Base-by-base conservation (phyloP, 2,113 vertebrate genomes). In the Phylloscopus trochilus region DNA sequence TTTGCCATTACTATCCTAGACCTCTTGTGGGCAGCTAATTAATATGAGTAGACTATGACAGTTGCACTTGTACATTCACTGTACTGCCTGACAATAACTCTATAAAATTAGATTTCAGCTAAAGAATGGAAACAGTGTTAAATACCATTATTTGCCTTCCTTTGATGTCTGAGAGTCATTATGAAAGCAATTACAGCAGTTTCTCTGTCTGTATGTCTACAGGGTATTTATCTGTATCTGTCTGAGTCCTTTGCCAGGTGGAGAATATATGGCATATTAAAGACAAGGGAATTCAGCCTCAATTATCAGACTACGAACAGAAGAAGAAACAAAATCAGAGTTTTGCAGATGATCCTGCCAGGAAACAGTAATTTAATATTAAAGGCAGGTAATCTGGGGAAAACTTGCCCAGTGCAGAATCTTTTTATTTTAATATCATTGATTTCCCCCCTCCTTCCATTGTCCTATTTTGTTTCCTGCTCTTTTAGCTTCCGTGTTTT, bases 111-210 rank as follows among this genome's bases (percentile, higher is more conserved):
- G 98, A 98, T 98, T 98, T 98, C 97, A 97, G 97, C 95, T 96
- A 97, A 98, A 98, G 98, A 98, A 98, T 98, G 97, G 98, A 98
- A 98, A 98, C 97, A 98, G 97, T 98, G 98, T 98, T 98, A 98
- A 98, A 98, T 98, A 98, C 98, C 98, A 98, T 98, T 98, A 98
- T 98, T 98, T 98, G 98, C 98, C 98, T 97, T 94, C 97, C 97
- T 98, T 98, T 98, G 98, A 98, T 98, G 98, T 98, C 98, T 97
- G 97, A 90, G 98, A 98, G 97, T 98, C 98, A 98, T 98, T 98
- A 98, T 97, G 97, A 97, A 98, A 97, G 98, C 98, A 98, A 98
- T 98, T 98, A 98, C 98, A 98, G 98, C 97, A 93, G 97, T 98
- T 98, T 98, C 97, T 98, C 98, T 98, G 97, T 98, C 98, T 98